Evolutionary conservation across 1,140 invertebrate species (phyloP), one percentile per base, ranked within the genome.

Genomic region (Grapholita molesta): DNA sequence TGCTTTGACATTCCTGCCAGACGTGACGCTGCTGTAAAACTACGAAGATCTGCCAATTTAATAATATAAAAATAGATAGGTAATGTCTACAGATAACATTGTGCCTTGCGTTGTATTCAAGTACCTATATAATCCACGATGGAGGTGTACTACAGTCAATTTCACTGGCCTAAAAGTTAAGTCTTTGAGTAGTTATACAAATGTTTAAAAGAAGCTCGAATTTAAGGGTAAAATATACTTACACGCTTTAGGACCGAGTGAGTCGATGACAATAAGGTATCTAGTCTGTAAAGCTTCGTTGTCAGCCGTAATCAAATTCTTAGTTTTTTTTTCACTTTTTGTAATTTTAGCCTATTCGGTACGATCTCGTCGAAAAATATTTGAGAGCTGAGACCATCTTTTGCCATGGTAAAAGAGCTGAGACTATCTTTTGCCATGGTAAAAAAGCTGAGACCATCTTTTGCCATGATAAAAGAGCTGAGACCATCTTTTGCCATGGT

Each of bases 41-140:
- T 42, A 38, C 64, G 32, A 66, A 66, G 64, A 66, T 35, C 35
- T 66, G 64, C 35, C 64, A 66, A 66, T 61, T 66, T 33, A 38
- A 32, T 48, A 66, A 66, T 66, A 70, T 73, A 66, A 70, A 76
- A 68, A 77, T 79, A 85, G 73, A 70, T 80, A 79, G 72, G 70
- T 78, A 70, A 78, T 70, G 68, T 73, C 67, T 70, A 71, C 71
- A 69, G 73, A 76, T 30, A 83, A 86, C 78, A 77, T 83, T 84
- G 86, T 90, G 89, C 89, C 88, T 89, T 91, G 86, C 73, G 83
- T 88, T 88, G 75, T 86, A 88, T 84, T 85, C 77, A 82, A 79
- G 73, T 79, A 72, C 70, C 77, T 84, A 77, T 55, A 76, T n/a
- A 79, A 84, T 78, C 73, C 77, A 80, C 81, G 83, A 78, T 79